Conservation (phyloP, 1,140 invertebrate species). For the Sitophilus oryzae region DNA sequence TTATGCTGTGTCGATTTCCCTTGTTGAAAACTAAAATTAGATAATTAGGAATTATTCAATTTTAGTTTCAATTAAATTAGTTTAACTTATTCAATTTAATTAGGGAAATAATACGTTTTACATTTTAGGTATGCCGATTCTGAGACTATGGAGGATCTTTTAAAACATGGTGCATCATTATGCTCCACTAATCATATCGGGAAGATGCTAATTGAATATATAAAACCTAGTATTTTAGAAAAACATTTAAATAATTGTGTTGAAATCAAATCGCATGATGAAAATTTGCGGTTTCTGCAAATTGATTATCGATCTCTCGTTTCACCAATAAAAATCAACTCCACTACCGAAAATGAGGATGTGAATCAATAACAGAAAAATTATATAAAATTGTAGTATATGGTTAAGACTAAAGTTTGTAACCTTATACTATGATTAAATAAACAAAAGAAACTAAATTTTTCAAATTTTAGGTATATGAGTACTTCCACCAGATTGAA, state of each 20-base stretch:
- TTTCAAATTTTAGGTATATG: slow-evolving; percentile 53
- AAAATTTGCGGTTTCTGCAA: background rate
- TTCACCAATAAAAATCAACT: background rate
- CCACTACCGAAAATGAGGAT: background rate
- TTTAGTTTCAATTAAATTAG: too few species aligned
- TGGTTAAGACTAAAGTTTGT: background rate
- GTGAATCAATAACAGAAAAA: background rate
- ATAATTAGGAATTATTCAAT: too few species aligned
- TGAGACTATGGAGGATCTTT: background rate
- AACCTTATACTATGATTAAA: background rate
- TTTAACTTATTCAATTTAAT: too few species aligned
- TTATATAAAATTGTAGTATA: background rate
- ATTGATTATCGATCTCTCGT: background rate
- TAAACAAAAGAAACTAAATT: background rate
- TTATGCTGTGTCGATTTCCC: too few species aligned
- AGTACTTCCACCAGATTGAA: slow-evolving; percentile 55
- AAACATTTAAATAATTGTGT: slow-evolving; percentile 62
- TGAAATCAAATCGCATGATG: background rate
- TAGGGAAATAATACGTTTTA: too few species aligned
- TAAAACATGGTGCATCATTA: slow-evolving; percentile 46
- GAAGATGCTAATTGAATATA: slow-evolving; percentile 60
- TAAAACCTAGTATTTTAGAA: slow-evolving; percentile 56
- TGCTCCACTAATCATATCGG: slow-evolving; percentile 58
- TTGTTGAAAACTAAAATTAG: too few species aligned
- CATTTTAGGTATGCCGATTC: background rate